Evolutionary conservation across 1,140 invertebrate genomes (phyloP), one percentile per base, ranked within the genome.

Genomic region (Cotesia vestalis): DNA sequence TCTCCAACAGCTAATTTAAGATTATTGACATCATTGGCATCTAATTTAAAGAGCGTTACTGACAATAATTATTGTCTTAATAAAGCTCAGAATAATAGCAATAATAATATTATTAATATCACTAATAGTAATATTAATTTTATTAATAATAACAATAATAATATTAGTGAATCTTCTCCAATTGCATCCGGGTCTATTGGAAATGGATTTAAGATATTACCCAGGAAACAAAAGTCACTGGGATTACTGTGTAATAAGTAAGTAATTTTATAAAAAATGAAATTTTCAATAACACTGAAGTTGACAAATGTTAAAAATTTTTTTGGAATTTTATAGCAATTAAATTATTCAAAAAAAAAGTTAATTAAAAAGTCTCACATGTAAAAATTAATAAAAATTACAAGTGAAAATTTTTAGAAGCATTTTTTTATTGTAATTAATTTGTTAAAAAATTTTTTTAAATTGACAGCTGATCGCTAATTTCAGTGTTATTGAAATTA

Each of bases 211-310:
- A 78, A 77, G 73, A 60, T 77, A 55, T 51, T 77, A 5, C 87
- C 88, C 60, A 82, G 89, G 63, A 89, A 89, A 78, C 88, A 89
- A 75, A 89, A 90, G 74, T 90, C 89, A 35, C 78, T 90, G 4
- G 87, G 88, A 79, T 87, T 89, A 75, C 78, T 90, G 73, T 90
- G 89, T 81, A 88, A 89, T 76, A 89, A 89, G 89, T 90, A 83
- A 81, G 79, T 66, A 66, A 59, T n/a, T 27, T 52, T 34, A 4
- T 5, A 8, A 2, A 27, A 27, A 27, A 27, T 27, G 3, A 27
- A 27, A 27, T 27, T 27, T 27, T 27, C 27, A 27, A 27, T 27
- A 2, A 27, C 3, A 27, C 27, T 17, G 17, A 17, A 17, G 17
- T 17, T 17, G 17, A 17, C 17, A 17, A 17, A 17, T 17, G 1